These are phyloP conservation scores for Notodonta ziczac DNA, from an alignment of 2,888 invertebrate species.

Conservation along the genomic window DNA sequence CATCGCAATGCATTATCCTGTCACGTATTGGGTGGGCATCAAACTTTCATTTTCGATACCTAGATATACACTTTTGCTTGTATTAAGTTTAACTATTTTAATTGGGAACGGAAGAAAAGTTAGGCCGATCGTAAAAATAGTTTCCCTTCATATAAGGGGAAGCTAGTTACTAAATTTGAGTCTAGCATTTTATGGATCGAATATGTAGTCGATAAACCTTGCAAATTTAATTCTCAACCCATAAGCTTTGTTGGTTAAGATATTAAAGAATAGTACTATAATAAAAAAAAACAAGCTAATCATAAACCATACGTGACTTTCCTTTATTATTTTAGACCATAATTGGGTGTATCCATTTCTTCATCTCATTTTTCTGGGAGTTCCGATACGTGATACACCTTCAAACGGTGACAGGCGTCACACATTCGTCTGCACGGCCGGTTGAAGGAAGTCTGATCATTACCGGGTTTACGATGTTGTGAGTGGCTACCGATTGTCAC, in stretches of 20 bases:
- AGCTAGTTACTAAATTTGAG: not conserved
- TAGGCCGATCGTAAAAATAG: slow-evolving; percentile 6
- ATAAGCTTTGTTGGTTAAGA: no score
- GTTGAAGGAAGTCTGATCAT: slow-evolving; percentile 47
- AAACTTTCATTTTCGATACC: slow-evolving; percentile 49
- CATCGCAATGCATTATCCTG: slow-evolving; percentile 52
- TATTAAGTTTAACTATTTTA: slow-evolving; percentile 11
- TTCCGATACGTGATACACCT: slow-evolving; percentile 60
- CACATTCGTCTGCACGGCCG: slow-evolving; percentile 17
- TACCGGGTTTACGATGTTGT: slow-evolving; percentile 52
- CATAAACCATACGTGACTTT: not conserved
- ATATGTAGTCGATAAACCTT: not conserved
- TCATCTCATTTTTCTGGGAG: slow-evolving; percentile 16
- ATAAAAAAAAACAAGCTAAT: no score
- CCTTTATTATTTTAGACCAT: not conserved
- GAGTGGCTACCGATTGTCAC: slow-evolving; percentile 54
- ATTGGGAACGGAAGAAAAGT: slow-evolving; percentile 1
- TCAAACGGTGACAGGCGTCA: slow-evolving; percentile 50
- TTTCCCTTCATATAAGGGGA: not conserved
- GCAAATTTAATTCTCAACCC: no score
- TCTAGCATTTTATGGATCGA: no score
- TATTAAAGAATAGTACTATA: not conserved
- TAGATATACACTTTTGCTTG: slow-evolving; percentile 39
- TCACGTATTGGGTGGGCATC: slow-evolving; percentile 46
- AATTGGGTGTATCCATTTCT: not conserved